Evolutionary conservation across 2,113 vertebrate genomes (phyloP).

Genomic region (Ameiurus melas): DNA sequence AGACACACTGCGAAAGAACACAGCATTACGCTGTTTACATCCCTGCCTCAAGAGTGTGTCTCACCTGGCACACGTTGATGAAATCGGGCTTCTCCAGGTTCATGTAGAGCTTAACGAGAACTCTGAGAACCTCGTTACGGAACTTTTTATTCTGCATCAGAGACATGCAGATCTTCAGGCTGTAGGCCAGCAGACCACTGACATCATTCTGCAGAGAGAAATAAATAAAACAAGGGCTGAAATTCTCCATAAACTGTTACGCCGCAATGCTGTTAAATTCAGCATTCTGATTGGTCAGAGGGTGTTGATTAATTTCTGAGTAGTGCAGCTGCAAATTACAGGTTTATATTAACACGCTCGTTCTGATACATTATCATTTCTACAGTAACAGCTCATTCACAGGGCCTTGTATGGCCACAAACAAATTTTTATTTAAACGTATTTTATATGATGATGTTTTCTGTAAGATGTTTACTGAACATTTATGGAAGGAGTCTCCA

Average conservation of each 20-base stretch:
- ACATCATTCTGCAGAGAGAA: constrained; percentile 85
- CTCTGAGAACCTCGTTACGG: constrained; percentile 92
- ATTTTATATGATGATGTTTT: too few relatives aligned
- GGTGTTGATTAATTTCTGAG: neutral
- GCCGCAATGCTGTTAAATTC: neutral
- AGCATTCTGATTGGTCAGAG: neutral
- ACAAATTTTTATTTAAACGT: too few relatives aligned
- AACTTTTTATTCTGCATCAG: constrained; percentile 99
- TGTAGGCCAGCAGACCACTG: constrained; percentile 95
- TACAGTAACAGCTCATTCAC: neutral
- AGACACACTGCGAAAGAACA: neutral
- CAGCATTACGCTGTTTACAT: neutral
- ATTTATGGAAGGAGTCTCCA: too few relatives aligned
- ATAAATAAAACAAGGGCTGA: constrained; percentile 25
- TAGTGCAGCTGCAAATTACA: neutral
- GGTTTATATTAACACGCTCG: neutral
- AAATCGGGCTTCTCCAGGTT: constrained; percentile 98
- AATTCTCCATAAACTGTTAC: neutral
- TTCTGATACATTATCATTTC: neutral
- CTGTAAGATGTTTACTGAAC: too few relatives aligned
- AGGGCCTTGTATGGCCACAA: neutral
- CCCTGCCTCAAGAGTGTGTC: neutral
- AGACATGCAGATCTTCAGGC: constrained; percentile 98
- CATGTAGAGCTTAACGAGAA: constrained; percentile 98
- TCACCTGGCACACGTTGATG: constrained; percentile 98